Evolutionary conservation across 1,140 invertebrate species (phyloP).

Genomic region (Aricia agestis): DNA sequence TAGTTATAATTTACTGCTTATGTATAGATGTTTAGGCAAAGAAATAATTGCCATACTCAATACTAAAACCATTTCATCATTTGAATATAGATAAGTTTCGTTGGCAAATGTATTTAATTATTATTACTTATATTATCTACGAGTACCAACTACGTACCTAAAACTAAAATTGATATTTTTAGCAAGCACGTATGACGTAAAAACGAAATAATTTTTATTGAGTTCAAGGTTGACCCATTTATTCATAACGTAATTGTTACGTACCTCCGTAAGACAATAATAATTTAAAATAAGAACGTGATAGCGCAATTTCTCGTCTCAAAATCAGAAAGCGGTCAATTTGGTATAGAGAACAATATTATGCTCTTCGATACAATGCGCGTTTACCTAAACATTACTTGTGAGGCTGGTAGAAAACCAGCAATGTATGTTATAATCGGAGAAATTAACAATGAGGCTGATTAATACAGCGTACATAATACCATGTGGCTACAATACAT

Average conservation of each 20-base stretch:
- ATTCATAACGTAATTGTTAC: slow-evolving; percentile 18
- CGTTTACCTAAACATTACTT: background rate
- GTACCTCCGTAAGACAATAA: slow-evolving; percentile 65
- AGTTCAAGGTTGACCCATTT: slow-evolving; percentile 11
- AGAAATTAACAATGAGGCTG: background rate
- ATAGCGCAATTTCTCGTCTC: slow-evolving; percentile 59
- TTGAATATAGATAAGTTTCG: too few relatives aligned
- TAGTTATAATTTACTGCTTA: too few relatives aligned
- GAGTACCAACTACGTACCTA: too few relatives aligned
- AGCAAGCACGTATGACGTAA: too few relatives aligned
- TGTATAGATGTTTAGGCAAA: too few relatives aligned
- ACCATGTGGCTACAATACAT: slow-evolving; percentile 20
- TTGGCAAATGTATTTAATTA: too few relatives aligned
- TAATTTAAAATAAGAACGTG: slow-evolving; percentile 64
- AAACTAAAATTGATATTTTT: too few relatives aligned
- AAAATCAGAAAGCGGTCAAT: slow-evolving; percentile 71
- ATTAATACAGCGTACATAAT: background rate
- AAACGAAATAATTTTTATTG: background rate
- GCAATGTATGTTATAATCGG: background rate
- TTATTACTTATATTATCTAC: too few relatives aligned
- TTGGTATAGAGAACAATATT: slow-evolving; percentile 21
- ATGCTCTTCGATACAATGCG: slow-evolving; percentile 29
- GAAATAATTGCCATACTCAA: too few relatives aligned
- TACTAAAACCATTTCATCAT: too few relatives aligned
- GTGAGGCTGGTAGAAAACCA: background rate